Evolutionary conservation across 2,797 vertebrate species (phyloP).

Genomic region (Gorsachius magnificus): DNA sequence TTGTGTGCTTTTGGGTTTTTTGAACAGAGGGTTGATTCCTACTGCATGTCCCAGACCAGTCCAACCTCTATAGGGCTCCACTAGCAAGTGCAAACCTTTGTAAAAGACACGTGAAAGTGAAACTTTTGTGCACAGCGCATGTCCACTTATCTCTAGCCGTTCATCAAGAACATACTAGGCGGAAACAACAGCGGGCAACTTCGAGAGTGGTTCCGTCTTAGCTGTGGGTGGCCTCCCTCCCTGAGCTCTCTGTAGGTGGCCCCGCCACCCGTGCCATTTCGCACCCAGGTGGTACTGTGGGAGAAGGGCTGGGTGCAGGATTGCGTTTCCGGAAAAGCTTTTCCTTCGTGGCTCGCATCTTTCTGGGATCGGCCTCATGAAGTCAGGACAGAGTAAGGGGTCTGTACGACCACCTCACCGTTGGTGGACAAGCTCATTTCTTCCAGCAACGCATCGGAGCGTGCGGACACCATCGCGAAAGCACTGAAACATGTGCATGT

Average conservation of each 20-base stretch:
- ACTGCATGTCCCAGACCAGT: rapidly evolving
- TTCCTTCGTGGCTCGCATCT: rapidly evolving
- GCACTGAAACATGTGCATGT: rapidly evolving
- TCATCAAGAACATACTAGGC: rapidly evolving
- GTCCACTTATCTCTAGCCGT: not conserved
- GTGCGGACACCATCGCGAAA: rapidly evolving
- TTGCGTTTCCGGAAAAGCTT: not conserved
- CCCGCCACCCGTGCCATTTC: not conserved
- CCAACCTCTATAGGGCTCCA: not conserved
- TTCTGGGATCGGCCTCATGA: not conserved
- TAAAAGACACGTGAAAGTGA: not conserved
- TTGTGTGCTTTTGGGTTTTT: not conserved
- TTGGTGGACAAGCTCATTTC: not conserved
- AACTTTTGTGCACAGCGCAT: not conserved
- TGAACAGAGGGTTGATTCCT: not conserved
- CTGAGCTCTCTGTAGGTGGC: not conserved
- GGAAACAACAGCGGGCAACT: not conserved
- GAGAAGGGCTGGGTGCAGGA: not conserved
- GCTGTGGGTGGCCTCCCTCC: not conserved
- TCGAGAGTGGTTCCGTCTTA: not conserved
- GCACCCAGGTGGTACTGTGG: rapidly evolving
- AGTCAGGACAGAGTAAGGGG: not conserved
- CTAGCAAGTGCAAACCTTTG: not conserved
- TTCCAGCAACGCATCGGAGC: not conserved
- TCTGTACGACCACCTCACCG: rapidly evolving